phyloP scores from a whole-genome alignment of 2,888 invertebrate species.

The Hirtodrosophila duncani region DNA sequence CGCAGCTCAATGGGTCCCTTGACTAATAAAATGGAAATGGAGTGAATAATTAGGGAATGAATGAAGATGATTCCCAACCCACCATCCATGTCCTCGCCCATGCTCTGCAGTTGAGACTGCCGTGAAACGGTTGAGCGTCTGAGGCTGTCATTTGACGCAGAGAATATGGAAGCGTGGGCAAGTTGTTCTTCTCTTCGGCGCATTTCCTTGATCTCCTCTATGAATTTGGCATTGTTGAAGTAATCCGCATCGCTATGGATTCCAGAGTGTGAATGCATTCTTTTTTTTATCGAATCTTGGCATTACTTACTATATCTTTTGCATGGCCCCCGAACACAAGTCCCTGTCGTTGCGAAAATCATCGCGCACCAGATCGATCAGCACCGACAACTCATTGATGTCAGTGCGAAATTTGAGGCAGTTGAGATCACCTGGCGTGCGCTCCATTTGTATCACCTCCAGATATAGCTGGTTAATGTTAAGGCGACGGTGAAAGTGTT shows the following conservation, averaged over 20 bases:
- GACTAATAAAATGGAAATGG: conserved; percentile 6
- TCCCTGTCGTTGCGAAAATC: conserved; percentile 17
- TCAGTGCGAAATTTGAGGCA: conserved; percentile 47
- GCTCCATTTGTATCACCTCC: conserved; percentile 32
- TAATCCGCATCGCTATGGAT: conserved; percentile 32
- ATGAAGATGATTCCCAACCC: background rate
- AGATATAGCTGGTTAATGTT: conserved; percentile 38
- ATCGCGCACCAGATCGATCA: conserved; percentile 15
- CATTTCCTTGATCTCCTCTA: background rate
- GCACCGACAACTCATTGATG: conserved; percentile 25
- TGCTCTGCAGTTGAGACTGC: background rate
- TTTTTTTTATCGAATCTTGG: background rate
- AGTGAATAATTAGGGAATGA: too few species aligned
- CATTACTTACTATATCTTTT: conserved; percentile 21
- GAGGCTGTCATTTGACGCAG: background rate
- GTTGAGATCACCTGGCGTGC: conserved; percentile 19
- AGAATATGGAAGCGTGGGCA: background rate
- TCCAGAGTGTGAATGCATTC: too few species aligned
- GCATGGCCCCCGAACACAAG: conserved; percentile 18
- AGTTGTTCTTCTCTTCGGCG: background rate
- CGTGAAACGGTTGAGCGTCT: background rate
- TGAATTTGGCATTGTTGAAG: conserved; percentile 23
- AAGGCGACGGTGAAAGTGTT: conserved; percentile 26
- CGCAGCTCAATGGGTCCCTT: conserved; percentile 32
- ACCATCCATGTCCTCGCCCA: conserved; percentile 9